phyloP scores from a whole-genome alignment of 2,113 vertebrate species.

The Epinephelus lanceolatus region DNA sequence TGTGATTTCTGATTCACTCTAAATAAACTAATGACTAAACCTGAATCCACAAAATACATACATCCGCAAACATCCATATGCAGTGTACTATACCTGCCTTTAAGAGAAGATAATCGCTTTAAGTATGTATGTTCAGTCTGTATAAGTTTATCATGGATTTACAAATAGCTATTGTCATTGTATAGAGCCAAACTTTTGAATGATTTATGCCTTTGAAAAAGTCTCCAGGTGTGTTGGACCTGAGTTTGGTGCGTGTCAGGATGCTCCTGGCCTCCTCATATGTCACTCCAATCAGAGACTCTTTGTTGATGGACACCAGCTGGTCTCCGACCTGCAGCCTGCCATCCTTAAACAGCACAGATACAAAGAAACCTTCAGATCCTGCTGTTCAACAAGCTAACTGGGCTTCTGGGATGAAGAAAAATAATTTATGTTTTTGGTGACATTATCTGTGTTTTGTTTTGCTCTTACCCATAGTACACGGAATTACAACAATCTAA shows the following conservation, averaged over 20 bases:
- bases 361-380: not conserved
- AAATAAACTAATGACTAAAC: no score
- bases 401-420: not conserved
- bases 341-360: conserved; percentile 87
- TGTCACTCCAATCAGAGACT: conserved; percentile 93
- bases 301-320: conserved; percentile 94
- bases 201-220: no score
- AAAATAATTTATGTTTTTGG: not conserved
- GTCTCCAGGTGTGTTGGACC: conserved; percentile 78
- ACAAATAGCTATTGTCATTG: no score
- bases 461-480: not conserved
- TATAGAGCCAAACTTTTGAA: no score
- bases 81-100: no score
- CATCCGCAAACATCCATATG: no score
- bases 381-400: no score
- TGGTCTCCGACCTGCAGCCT: conserved; percentile 93
- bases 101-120: no score
- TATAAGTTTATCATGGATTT: no score
- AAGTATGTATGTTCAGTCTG: no score
- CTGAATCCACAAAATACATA: no score
- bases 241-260: conserved; percentile 88
- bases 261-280: conserved; percentile 93
- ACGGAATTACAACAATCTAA: not conserved
- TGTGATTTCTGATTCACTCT: no score
- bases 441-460: not conserved